phyloP scores from a whole-genome alignment of 2,888 invertebrate species.

The Rotaria socialis region DNA sequence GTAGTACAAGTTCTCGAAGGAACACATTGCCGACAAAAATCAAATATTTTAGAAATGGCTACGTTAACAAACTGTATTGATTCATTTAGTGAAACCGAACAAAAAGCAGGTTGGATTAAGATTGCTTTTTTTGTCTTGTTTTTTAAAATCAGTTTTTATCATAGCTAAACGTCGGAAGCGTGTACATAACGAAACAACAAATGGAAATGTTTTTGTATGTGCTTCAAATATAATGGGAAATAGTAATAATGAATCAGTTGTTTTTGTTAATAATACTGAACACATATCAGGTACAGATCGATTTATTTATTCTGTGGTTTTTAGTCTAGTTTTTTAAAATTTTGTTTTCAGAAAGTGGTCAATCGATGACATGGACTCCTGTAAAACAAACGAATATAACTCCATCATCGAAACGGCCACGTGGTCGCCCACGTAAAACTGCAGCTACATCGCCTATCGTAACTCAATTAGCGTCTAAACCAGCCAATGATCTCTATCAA shows the following conservation, averaged over 20 bases:
- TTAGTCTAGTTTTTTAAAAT: not conserved
- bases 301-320: too few species aligned
- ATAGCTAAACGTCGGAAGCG: slow-evolving; percentile 24
- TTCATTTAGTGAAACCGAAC: slow-evolving; percentile 12
- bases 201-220: slow-evolving; percentile 30
- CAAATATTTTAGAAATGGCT: slow-evolving; percentile 27
- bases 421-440: slow-evolving; percentile 25
- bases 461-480: not conserved
- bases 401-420: slow-evolving; percentile 8
- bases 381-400: not conserved
- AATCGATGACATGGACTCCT: slow-evolving; percentile 21
- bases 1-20: slow-evolving; percentile 32
- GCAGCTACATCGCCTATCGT: not conserved
- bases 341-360: not conserved
- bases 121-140: not conserved
- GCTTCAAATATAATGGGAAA: not conserved
- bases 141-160: not conserved
- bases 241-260: slow-evolving; percentile 25
- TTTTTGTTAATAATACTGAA: not conserved
- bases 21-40: slow-evolving; percentile 28
- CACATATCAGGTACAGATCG: not conserved
- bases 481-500: not conserved
- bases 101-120: not conserved
- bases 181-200: not conserved
- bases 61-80: slow-evolving; percentile 37